Percentiles rank a stretch among this genome's conserved stretches.
Conservation (phyloP, 2,888 invertebrate genomes). For the Cryptus viduatorius region DNA sequence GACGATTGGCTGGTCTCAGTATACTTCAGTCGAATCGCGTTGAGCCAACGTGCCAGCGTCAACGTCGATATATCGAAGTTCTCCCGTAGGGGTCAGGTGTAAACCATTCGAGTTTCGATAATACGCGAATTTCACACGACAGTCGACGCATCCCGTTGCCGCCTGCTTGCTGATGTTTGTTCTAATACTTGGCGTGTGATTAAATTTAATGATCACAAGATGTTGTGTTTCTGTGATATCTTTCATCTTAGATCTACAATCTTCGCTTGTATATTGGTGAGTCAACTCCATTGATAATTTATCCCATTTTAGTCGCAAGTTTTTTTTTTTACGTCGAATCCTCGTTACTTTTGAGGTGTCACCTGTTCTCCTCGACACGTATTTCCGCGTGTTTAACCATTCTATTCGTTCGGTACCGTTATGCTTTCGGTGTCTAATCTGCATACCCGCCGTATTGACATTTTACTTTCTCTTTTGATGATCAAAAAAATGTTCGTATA, state of each 20-base stretch:
- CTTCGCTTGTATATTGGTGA: constrained; percentile 83
- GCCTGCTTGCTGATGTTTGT: constrained; percentile 73
- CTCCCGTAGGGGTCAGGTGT: neutral
- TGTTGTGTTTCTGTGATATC: constrained; percentile 80
- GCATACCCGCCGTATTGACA: neutral
- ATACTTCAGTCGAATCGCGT: constrained; percentile 61
- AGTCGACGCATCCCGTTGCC: constrained; percentile 65
- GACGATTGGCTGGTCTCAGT: constrained; percentile 1
- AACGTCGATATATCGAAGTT: constrained; percentile 50
- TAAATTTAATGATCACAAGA: constrained; percentile 79
- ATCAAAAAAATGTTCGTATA: neutral
- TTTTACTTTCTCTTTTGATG: constrained; percentile 14
- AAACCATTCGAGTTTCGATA: constrained; percentile 34
- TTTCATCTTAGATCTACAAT: constrained; percentile 80
- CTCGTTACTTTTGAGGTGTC: constrained; percentile 59
- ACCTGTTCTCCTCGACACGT: constrained; percentile 69
- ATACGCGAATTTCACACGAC: constrained; percentile 44
- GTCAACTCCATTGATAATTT: constrained; percentile 70
- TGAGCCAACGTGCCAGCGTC: constrained; percentile 63
- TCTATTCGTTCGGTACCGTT: neutral
- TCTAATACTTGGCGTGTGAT: constrained; percentile 76
- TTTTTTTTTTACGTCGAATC: neutral
- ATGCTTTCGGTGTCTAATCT: constrained; percentile 16
- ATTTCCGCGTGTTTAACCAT: constrained; percentile 57
- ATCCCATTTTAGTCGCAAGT: constrained; percentile 30